These are phyloP conservation scores for Allophyes oxyacanthae DNA, from an alignment of 2,888 invertebrate genomes.

Conservation along the genomic window DNA sequence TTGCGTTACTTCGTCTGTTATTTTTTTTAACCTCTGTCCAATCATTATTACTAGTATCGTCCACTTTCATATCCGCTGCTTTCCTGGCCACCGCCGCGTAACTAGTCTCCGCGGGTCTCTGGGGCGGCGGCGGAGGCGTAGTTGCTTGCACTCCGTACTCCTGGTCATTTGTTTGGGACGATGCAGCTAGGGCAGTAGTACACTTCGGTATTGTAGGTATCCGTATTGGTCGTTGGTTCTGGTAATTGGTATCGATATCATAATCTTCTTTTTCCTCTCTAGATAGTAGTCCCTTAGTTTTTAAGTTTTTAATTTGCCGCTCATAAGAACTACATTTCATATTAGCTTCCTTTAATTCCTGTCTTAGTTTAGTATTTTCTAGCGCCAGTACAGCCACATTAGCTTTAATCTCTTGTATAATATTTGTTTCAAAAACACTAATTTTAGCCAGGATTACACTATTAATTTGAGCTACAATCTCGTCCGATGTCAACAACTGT, in stretches of 20 bases:
- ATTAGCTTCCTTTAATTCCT: too few relatives aligned
- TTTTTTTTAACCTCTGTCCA: conserved; percentile 12
- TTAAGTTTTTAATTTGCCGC: too few relatives aligned
- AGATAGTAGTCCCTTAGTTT: background rate
- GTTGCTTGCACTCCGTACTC: background rate
- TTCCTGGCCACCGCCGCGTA: conserved; percentile 22
- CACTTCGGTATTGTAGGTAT: conserved; percentile 1
- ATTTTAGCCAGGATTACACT: conserved; percentile 12
- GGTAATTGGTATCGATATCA: background rate
- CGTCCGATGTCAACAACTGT: conserved; percentile 5
- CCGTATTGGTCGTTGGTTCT: background rate
- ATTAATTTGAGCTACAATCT: conserved; percentile 4
- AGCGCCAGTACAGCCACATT: conserved; percentile 9
- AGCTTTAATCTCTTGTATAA: conserved; percentile 13
- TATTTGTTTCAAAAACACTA: conserved; percentile 9
- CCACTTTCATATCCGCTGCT: conserved; percentile 1
- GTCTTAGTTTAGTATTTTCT: conserved; percentile 9
- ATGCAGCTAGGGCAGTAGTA: background rate
- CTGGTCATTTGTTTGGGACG: background rate
- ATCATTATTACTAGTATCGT: background rate
- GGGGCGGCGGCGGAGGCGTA: background rate
- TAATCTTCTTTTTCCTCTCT: background rate
- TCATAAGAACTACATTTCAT: too few relatives aligned
- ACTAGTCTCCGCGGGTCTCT: background rate
- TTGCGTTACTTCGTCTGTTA: conserved; percentile 12